Evolutionary conservation across 2,888 invertebrate species (phyloP).

Genomic region (Pycnomerus fuliginosus): DNA sequence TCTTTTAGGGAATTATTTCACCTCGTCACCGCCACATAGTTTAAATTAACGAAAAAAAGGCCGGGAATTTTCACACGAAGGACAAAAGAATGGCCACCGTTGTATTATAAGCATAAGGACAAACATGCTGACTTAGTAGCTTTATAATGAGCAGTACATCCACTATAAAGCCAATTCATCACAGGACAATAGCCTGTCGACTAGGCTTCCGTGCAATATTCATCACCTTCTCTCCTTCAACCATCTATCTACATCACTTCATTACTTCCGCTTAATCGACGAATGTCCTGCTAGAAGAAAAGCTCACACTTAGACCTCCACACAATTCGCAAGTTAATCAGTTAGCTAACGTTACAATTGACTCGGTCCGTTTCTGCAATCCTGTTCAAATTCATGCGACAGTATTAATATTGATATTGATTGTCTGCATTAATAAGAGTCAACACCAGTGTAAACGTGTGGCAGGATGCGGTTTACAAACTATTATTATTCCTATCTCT

Average conservation of each 20-base stretch:
- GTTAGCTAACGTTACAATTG: slow-evolving; percentile 12
- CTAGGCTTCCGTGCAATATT: slow-evolving; percentile 24
- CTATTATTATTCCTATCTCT: too few relatives aligned
- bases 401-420: slow-evolving; percentile 16
- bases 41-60: too few relatives aligned
- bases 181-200: slow-evolving; percentile 30
- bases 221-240: slow-evolving; percentile 26
- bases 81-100: too few relatives aligned
- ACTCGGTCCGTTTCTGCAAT: slow-evolving; percentile 7
- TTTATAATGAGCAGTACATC: slow-evolving; percentile 15
- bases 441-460: too few relatives aligned
- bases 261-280: slow-evolving; percentile 30
- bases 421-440: slow-evolving; percentile 5
- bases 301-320: background rate
- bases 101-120: slow-evolving; percentile 6
- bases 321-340: slow-evolving; percentile 11
- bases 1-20: too few relatives aligned
- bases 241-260: slow-evolving; percentile 28
- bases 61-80: background rate
- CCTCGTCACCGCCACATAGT: too few relatives aligned
- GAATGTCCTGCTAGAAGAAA: slow-evolving; percentile 20
- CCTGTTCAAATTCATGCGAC: slow-evolving; percentile 14
- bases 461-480: too few relatives aligned
- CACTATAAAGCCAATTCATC: slow-evolving; percentile 29
- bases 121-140: slow-evolving; percentile 10